phyloP scores from a whole-genome alignment of 1,140 invertebrate species.

The Hormaphis cornu region DNA sequence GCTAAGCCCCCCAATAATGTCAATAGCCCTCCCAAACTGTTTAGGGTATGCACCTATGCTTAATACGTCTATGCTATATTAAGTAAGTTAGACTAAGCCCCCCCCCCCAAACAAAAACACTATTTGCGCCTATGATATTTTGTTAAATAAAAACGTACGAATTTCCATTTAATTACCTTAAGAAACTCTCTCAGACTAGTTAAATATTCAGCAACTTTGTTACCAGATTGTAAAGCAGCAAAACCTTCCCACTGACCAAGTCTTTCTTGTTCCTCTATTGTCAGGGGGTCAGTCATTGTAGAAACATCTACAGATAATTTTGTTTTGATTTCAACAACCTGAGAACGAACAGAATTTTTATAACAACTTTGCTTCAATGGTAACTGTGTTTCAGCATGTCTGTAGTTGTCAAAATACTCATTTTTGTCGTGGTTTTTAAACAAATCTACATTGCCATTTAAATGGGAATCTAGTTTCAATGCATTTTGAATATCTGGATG shows the following conservation, averaged over 20 bases:
- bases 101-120: too few relatives aligned
- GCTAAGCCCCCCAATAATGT: too few relatives aligned
- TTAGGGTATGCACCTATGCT: too few relatives aligned
- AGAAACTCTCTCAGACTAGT: slow-evolving; percentile 39
- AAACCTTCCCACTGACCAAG: slow-evolving; percentile 36
- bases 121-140: too few relatives aligned
- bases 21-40: too few relatives aligned
- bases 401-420: slow-evolving; percentile 7
- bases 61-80: too few relatives aligned
- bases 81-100: too few relatives aligned
- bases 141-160: neutral
- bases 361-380: slow-evolving; percentile 9
- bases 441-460: neutral
- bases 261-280: slow-evolving; percentile 36
- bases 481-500: slow-evolving; percentile 13
- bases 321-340: slow-evolving; percentile 9
- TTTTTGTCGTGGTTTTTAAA: slow-evolving; percentile 8
- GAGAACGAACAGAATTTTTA: neutral
- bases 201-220: slow-evolving; percentile 40
- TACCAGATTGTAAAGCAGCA: slow-evolving; percentile 36
- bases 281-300: slow-evolving; percentile 47
- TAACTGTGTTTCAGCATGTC: neutral
- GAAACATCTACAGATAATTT: slow-evolving; percentile 46
- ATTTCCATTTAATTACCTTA: slow-evolving; percentile 35
- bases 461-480: slow-evolving; percentile 5